Conservation (phyloP, 2,113 vertebrate genomes). For the Pachyramphus minor region DNA sequence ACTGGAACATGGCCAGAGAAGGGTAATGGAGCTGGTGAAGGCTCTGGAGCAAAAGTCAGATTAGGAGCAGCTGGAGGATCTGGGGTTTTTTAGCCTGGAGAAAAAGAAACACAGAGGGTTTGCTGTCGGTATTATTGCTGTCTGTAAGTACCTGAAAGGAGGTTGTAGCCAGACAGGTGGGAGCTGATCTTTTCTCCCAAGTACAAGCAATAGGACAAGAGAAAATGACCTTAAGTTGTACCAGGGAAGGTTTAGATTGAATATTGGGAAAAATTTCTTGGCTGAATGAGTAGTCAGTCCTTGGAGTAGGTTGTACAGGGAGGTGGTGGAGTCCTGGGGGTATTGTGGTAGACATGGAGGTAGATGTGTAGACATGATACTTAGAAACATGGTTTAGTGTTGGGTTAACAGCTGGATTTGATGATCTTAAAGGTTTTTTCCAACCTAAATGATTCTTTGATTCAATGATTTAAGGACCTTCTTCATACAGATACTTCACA, state of each 20-base stretch:
- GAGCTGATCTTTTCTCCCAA: neutral
- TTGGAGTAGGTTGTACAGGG: neutral
- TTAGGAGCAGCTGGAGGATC: fast-evolving
- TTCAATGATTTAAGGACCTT: neutral
- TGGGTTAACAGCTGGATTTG: neutral
- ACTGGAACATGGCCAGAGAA: neutral
- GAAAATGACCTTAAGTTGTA: neutral
- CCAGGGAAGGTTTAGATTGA: neutral
- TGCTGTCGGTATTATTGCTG: too few relatives aligned
- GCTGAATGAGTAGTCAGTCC: too few relatives aligned
- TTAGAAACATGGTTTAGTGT: neutral
- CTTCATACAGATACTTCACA: neutral
- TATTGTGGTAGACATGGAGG: neutral
- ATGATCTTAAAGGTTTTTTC: neutral
- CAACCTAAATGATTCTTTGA: neutral
- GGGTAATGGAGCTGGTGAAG: fast-evolving
- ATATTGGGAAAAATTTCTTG: neutral
- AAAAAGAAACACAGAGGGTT: neutral
- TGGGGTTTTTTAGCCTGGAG: neutral
- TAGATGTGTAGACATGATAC: too few relatives aligned
- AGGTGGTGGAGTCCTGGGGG: neutral
- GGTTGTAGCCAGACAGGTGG: too few relatives aligned
- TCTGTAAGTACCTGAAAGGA: neutral
- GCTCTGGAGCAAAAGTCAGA: neutral
- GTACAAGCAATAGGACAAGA: neutral